Evolutionary conservation across 2,113 vertebrate genomes (phyloP).

Genomic region (Phocoena phocoena): DNA sequence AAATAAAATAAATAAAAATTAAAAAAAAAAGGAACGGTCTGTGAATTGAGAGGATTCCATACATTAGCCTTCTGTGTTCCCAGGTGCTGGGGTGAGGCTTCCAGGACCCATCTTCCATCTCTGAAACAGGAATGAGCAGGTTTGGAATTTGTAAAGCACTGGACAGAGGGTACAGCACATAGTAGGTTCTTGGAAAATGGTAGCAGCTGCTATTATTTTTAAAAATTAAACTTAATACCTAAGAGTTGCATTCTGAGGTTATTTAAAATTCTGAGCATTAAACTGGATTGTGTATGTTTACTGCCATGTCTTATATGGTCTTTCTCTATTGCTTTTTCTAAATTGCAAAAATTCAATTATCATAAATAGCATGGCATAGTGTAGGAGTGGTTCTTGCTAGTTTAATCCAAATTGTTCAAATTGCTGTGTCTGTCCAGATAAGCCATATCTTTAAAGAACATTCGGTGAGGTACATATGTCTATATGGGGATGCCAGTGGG

Average conservation of each 20-base stretch:
- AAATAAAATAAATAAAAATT: too few species aligned
- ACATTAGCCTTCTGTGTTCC: neutral
- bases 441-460: slow-evolving; percentile 19
- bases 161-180: neutral
- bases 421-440: slow-evolving; percentile 42
- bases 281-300: neutral
- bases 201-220: neutral
- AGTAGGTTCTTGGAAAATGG: neutral
- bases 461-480: neutral
- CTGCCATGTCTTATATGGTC: neutral
- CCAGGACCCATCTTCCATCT: neutral
- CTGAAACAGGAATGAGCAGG: neutral
- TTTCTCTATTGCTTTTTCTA: slow-evolving; percentile 26
- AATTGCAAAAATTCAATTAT: slow-evolving; percentile 37
- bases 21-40: too few species aligned
- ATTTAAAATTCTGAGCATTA: neutral
- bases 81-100: accelerated
- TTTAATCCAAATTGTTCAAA: slow-evolving; percentile 53
- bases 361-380: neutral
- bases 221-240: neutral
- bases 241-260: neutral
- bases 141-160: neutral
- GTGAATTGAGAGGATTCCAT: neutral
- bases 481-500: neutral
- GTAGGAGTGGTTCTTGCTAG: neutral